These are phyloP conservation scores for Myrmophylax atrothorax DNA, from an alignment of 2,113 vertebrate genomes.

Conservation along the genomic window DNA sequence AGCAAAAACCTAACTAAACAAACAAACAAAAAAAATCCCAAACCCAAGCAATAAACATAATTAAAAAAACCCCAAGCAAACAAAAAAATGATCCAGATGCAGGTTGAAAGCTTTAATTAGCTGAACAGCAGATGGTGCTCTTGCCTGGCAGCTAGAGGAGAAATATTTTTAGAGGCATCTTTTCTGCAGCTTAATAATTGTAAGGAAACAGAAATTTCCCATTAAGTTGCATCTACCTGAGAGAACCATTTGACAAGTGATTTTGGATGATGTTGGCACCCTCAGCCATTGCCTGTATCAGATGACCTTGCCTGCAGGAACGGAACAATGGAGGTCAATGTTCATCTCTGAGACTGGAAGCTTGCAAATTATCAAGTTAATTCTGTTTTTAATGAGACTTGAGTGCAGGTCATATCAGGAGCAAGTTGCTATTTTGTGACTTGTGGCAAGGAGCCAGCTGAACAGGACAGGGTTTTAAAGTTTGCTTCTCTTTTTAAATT, in stretches of 20 bases:
- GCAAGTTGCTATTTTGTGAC: background rate
- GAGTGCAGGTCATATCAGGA: background rate
- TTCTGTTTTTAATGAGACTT: background rate
- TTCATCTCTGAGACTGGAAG: background rate
- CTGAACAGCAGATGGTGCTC: conserved; percentile 77
- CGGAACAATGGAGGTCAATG: background rate
- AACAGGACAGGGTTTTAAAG: background rate
- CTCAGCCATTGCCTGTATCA: background rate
- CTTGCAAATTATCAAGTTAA: background rate
- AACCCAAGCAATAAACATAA: background rate
- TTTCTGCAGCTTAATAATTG: background rate
- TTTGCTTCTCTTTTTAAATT: background rate
- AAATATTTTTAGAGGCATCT: background rate
- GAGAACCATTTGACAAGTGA: background rate
- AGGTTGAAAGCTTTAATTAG: background rate
- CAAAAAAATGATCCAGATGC: background rate
- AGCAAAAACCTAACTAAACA: background rate
- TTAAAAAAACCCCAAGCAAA: background rate
- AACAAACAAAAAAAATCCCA: background rate
- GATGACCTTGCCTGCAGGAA: background rate
- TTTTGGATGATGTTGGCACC: background rate
- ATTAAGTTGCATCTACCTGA: background rate
- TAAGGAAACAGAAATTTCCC: background rate
- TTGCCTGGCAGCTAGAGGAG: conserved; percentile 43
- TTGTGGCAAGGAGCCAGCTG: background rate